phyloP scores from a whole-genome alignment of 2,113 vertebrate genomes.

The Panthera leo region DNA sequence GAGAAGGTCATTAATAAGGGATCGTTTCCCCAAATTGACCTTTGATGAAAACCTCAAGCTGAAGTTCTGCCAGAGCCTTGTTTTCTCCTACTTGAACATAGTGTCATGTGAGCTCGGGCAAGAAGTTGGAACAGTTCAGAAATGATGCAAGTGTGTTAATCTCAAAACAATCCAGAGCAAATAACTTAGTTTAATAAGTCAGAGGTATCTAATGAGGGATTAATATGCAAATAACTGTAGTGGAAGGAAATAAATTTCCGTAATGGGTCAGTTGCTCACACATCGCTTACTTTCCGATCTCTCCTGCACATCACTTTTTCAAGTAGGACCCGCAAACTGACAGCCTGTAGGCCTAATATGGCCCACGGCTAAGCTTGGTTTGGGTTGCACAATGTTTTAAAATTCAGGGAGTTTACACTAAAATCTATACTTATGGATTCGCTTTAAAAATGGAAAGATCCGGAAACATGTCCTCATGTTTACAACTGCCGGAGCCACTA shows the following conservation, averaged over 20 bases:
- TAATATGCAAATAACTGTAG: not conserved
- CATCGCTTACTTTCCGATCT: not conserved
- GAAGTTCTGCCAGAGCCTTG: not conserved
- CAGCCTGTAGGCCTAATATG: not conserved
- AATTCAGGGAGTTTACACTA: constrained; percentile 27
- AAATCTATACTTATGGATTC: not conserved
- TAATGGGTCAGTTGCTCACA: not conserved
- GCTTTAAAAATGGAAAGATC: not conserved
- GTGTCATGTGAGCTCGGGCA: not conserved
- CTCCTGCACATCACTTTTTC: not conserved
- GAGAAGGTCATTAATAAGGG: constrained; percentile 44
- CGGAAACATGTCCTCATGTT: not conserved
- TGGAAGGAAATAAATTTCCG: not conserved
- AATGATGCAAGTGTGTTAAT: not conserved
- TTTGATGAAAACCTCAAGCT: constrained; percentile 43
- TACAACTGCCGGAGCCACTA: not conserved
- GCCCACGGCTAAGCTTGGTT: constrained; percentile 13
- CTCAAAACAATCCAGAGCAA: not conserved
- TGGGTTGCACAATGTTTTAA: constrained; percentile 17
- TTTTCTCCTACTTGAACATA: constrained; percentile 17
- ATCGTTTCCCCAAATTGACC: constrained; percentile 29
- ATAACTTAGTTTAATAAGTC: not conserved
- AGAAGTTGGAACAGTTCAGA: not conserved
- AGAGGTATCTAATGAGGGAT: not conserved
- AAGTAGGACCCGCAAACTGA: not conserved